Evolutionary conservation across 1,140 invertebrate genomes (phyloP).

Genomic region (Diploscapter pachys): DNA sequence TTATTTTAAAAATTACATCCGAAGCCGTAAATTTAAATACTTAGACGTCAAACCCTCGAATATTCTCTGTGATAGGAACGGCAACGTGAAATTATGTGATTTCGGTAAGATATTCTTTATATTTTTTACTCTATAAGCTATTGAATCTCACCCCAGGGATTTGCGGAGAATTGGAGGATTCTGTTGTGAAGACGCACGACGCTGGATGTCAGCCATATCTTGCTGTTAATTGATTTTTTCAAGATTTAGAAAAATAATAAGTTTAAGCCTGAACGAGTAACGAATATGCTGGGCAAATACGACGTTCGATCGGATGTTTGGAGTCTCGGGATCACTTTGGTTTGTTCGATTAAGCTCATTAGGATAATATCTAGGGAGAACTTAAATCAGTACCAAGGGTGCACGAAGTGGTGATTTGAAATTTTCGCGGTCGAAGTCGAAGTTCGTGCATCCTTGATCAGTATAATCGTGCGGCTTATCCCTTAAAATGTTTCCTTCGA

Average conservation of each 20-base stretch:
- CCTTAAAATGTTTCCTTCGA: no score
- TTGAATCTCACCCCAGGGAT: constrained; percentile 63
- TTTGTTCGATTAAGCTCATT: constrained; percentile 34
- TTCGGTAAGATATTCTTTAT: constrained; percentile 68
- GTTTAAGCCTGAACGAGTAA: constrained; percentile 83
- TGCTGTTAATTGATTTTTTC: constrained; percentile 72
- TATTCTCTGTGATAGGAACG: constrained; percentile 78
- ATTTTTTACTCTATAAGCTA: no score
- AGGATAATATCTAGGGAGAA: no score
- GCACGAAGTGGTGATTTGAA: no score
- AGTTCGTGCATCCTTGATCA: no score
- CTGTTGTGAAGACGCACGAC: constrained; percentile 88
- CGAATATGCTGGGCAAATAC: constrained; percentile 72
- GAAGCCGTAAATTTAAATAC: constrained; percentile 4
- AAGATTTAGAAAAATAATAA: constrained; percentile 10
- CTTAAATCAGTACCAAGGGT: no score
- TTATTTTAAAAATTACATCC: neutral
- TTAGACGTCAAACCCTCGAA: constrained; percentile 95
- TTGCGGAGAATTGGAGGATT: constrained; percentile 90
- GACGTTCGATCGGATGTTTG: constrained; percentile 90
- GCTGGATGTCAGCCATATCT: constrained; percentile 93
- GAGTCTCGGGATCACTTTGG: constrained; percentile 71
- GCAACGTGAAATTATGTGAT: constrained; percentile 94
- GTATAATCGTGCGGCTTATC: no score
- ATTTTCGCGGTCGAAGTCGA: no score